Conservation (phyloP, 2,797 vertebrate genomes). For the Acipenser ruthenus region DNA sequence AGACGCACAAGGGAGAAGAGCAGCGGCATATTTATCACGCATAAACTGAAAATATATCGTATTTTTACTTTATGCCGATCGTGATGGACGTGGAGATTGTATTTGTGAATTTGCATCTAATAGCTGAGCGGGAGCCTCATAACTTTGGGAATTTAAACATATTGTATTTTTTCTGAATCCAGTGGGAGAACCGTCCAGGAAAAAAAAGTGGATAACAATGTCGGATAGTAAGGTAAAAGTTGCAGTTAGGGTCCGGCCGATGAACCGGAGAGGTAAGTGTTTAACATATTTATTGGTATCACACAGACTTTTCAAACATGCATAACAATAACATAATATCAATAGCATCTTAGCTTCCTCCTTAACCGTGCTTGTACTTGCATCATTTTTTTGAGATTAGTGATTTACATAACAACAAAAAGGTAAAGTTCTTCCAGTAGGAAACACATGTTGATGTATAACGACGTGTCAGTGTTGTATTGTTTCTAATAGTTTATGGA, state of each 20-base stretch:
- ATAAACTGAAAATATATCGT: constrained; percentile 32
- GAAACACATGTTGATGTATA: too few relatives aligned
- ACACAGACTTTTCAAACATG: too few relatives aligned
- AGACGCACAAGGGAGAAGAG: constrained; percentile 44
- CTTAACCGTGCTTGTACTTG: too few relatives aligned
- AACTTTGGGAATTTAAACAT: constrained; percentile 15
- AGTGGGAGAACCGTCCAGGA: constrained; percentile 32
- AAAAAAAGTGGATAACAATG: constrained; percentile 70
- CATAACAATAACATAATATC: too few relatives aligned
- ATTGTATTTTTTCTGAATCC: constrained; percentile 19
- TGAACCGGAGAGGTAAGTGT: constrained; percentile 87
- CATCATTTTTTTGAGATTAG: too few relatives aligned
- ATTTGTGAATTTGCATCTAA: constrained; percentile 10
- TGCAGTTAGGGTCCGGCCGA: constrained; percentile 90
- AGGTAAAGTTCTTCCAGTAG: too few relatives aligned
- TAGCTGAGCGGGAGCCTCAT: constrained; percentile 8
- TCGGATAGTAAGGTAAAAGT: constrained; percentile 97
- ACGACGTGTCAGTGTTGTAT: constrained; percentile 6
- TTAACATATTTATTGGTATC: too few relatives aligned
- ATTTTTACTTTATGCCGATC: constrained; percentile 15
- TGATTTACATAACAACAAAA: too few relatives aligned
- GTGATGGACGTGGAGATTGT: constrained; percentile 22
- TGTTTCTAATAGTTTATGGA: too few relatives aligned
- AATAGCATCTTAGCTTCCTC: too few relatives aligned
- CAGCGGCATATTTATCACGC: constrained; percentile 40